Conservation (phyloP, 2,888 invertebrate species). For the Pilophorus perplexus region DNA sequence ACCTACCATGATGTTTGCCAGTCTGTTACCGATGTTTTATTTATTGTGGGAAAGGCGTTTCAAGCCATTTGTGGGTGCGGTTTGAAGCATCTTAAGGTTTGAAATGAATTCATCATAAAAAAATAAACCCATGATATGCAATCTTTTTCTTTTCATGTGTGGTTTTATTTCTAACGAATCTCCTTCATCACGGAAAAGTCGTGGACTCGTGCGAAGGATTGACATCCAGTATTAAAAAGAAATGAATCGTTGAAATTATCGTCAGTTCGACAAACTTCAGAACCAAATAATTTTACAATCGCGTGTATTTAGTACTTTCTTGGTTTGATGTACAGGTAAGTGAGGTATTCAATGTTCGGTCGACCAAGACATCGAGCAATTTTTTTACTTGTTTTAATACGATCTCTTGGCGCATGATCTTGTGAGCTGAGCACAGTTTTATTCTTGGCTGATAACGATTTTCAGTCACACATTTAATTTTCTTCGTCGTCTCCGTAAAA, state of each 20-base stretch:
- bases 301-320: too few relatives aligned
- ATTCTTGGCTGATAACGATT: constrained; percentile 3
- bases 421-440: constrained; percentile 11
- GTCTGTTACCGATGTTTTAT: constrained; percentile 43
- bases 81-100: constrained; percentile 30
- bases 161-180: background rate
- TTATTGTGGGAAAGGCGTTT: constrained; percentile 42
- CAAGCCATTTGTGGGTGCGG: constrained; percentile 33
- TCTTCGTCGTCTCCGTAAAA: background rate
- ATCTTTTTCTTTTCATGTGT: constrained; percentile 38
- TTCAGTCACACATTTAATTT: constrained; percentile 14
- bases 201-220: too few relatives aligned
- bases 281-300: too few relatives aligned
- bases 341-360: constrained; percentile 4
- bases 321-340: constrained; percentile 3
- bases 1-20: constrained; percentile 43
- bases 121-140: constrained; percentile 47
- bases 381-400: too few relatives aligned
- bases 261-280: background rate
- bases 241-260: too few relatives aligned
- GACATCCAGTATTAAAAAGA: too few relatives aligned
- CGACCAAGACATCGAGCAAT: too few relatives aligned
- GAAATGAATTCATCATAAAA: constrained; percentile 26
- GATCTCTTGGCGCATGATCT: background rate
- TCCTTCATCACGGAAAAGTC: too few relatives aligned